Conservation (phyloP, 2,113 vertebrate species). For the Pitta sordida region DNA sequence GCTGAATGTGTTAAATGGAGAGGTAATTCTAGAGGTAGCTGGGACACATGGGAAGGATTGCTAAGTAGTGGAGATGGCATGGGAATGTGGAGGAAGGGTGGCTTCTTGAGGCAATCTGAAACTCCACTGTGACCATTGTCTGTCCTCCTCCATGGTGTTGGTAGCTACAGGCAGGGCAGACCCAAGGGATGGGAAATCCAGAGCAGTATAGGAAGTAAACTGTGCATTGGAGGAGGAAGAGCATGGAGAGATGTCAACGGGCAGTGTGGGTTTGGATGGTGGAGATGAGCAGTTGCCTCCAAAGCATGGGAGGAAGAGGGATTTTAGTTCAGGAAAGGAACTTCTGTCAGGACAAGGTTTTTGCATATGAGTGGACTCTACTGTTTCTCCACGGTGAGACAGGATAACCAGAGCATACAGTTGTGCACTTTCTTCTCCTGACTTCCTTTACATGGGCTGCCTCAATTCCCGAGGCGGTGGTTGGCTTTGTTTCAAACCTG, state of each 20-base stretch:
- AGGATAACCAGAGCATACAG: background rate
- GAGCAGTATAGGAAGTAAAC: background rate
- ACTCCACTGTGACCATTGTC: background rate
- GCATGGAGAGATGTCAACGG: accelerated
- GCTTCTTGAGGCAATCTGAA: background rate
- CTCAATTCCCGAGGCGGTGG: background rate
- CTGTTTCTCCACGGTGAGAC: background rate
- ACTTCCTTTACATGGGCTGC: accelerated
- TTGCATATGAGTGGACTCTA: background rate
- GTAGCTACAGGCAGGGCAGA: background rate
- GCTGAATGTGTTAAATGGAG: background rate
- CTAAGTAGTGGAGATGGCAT: background rate
- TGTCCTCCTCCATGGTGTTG: background rate
- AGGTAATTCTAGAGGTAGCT: background rate
- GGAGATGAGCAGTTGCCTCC: background rate
- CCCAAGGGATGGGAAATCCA: background rate
- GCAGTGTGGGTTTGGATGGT: accelerated
- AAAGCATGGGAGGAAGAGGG: background rate
- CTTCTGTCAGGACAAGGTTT: background rate
- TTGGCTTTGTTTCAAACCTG: no score
- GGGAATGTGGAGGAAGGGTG: background rate
- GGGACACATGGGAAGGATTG: background rate
- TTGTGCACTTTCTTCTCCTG: background rate
- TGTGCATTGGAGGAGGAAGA: background rate
- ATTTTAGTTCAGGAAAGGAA: background rate